Evolutionary conservation across 2,888 invertebrate genomes (phyloP), one percentile per base, ranked within the genome.

Genomic region (Zaprionus lineosus): DNA sequence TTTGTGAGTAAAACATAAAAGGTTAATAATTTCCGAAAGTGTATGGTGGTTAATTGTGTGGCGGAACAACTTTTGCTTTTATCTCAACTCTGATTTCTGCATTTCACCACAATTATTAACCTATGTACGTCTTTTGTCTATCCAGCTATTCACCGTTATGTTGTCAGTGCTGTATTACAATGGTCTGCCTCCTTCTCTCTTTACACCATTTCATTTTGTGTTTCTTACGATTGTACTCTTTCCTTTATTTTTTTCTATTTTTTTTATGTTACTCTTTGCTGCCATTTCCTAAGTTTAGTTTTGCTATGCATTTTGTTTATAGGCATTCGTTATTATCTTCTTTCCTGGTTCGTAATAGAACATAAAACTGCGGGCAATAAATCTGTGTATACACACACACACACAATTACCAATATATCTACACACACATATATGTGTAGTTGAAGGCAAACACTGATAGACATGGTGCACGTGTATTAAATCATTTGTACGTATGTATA

Each of bases 81-180:
- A 0, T 28, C n/a, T 12, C 18, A 6, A 16, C 39, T 9, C 15
- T 15, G 2, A 6, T 46, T 57, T 2, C 15, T 52, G 34, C 15
- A n/a, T 34, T 41, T 26, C 36, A 34, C 39, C 46, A 19, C 28
- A 62, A 51, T 68, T 58, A 58, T 68, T 68, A 68, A 67, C 58
- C 63, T 46, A 63, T 67, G 53, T 62, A n/a, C n/a, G n/a, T n/a
- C n/a, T 43, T 61, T 47, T 67, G 60, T 48, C 58, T 68, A 55
- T 64, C 57, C 24, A 55, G 44, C 44, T 69, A 69, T 59, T 52
- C 58, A 47, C 62, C 43, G 56, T 52, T 61, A 56, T 67, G n/a
- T n/a, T n/a, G n/a, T n/a, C n/a, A n/a, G n/a, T n/a, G n/a, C n/a
- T n/a, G n/a, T n/a, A n/a, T n/a, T n/a, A n/a, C n/a, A n/a, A n/a